Evolutionary conservation across 2,888 invertebrate genomes (phyloP).

Genomic region (Euphydryas editha): DNA sequence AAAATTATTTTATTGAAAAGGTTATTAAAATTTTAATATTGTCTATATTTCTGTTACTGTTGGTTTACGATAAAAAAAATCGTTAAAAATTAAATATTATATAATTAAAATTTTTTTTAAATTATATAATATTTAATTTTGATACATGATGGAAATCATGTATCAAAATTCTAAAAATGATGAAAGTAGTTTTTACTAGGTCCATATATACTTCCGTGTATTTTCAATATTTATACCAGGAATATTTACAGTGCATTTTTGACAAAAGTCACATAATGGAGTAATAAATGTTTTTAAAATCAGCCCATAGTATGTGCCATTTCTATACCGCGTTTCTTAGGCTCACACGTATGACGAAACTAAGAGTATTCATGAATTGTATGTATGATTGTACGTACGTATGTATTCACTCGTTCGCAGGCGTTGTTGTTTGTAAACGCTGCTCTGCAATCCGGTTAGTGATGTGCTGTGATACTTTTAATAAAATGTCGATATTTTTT

Average conservation of each 20-base stretch:
- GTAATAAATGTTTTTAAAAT: neutral
- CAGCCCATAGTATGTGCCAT: neutral
- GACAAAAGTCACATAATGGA: neutral
- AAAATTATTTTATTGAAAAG: no score
- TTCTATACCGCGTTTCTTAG: slow-evolving; percentile 33
- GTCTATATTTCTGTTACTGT: no score
- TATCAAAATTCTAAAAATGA: no score
- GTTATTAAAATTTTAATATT: neutral
- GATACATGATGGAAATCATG: no score
- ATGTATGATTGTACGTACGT: slow-evolving; percentile 52
- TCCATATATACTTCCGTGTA: no score
- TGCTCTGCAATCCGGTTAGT: slow-evolving; percentile 62
- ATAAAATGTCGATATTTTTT: slow-evolving; percentile 16
- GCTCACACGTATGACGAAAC: slow-evolving; percentile 51
- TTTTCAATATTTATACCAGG: no score
- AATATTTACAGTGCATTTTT: no score
- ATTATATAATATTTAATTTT: no score
- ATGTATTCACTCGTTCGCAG: slow-evolving; percentile 67
- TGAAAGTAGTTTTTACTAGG: no score
- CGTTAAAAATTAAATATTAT: no score
- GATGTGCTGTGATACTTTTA: slow-evolving; percentile 40
- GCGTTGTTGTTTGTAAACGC: slow-evolving; percentile 71
- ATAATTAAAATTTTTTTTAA: no score
- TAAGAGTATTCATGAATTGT: slow-evolving; percentile 58
- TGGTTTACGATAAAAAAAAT: no score